Evolutionary conservation across 35 echinoderm and acorn worm genomes (phyloP), one percentile per base, ranked within the genome.

Genomic region (Apostichopus californicus): DNA sequence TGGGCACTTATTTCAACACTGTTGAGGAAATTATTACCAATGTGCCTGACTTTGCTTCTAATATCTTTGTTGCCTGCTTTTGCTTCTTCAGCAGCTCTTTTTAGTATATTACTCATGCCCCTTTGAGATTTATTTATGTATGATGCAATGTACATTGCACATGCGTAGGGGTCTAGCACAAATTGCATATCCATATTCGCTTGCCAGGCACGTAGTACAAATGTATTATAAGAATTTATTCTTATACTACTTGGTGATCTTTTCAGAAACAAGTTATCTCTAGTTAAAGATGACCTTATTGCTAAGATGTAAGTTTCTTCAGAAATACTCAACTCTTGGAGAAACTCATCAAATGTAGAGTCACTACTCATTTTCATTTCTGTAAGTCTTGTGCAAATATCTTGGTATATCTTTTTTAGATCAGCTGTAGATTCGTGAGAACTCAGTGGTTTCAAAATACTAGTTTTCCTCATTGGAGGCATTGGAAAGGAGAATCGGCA

Each of bases 401-500:
- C 13, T 9, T 13, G 65, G 59, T 81, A 93, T 18, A 86, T 6
- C 8, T 75, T 46, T 21, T 34, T 57, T 10, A 17, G 28, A 12
- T 79, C 11, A 21, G 90, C 81, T 13, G n/a, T 72, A 5, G 86
- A 60, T 90, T 78, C 2, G 18, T 23, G n/a, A 65, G 10, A 64
- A 56, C 72, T 57, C 23, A 93, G 28, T 55, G 94, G 91, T 0
- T 70, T n/a, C 0, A 95, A 54, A 10, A 93, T 92, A 91, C 93
- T 84, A 59, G 91, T 95, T 93, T 58, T 64, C 77, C 59, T 59
- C 86, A 95, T 89, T 86, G 94, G 87, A 56, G 91, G 91, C 17
- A 90, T 54, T 8, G 94, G 94, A 90, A 95, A 95, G 12, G 86
- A 78, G 78, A 95, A 95, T 46, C 94, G 34, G 86, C 94, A 95